phyloP scores from a whole-genome alignment of 2,797 vertebrate species.

The Sebastes minor region DNA sequence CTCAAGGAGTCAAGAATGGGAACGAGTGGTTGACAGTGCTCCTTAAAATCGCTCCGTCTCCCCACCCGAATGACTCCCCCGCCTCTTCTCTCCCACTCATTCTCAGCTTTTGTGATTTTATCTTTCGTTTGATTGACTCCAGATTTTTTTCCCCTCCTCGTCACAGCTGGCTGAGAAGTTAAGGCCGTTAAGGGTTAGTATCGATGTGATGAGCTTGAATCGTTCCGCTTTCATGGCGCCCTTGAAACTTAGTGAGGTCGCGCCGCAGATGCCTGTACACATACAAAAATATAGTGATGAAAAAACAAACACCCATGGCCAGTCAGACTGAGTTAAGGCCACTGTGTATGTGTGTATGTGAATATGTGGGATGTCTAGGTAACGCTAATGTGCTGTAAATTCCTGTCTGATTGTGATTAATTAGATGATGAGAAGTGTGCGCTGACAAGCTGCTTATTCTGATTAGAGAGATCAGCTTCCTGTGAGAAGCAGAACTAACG shows the following conservation, averaged over 20 bases:
- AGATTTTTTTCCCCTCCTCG: background rate
- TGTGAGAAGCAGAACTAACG: conserved; percentile 79
- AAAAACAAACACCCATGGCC: background rate
- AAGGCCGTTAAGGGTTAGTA: conserved; percentile 55
- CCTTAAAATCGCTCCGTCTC: conserved; percentile 39
- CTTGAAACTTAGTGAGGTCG: conserved; percentile 63
- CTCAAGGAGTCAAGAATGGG: conserved; percentile 50
- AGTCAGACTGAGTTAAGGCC: conserved; percentile 8
- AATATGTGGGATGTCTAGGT: conserved; percentile 44
- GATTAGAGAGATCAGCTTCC: conserved; percentile 79
- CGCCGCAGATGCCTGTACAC: conserved; percentile 20
- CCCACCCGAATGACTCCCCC: conserved; percentile 21
- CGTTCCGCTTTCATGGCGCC: conserved; percentile 49
- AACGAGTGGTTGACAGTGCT: conserved; percentile 48
- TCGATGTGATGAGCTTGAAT: conserved; percentile 64
- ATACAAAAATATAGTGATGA: background rate
- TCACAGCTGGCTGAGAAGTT: conserved; percentile 61
- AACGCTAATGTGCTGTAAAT: conserved; percentile 71
- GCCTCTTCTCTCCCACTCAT: background rate
- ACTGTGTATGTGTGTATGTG: background rate
- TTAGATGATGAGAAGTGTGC: conserved; percentile 80
- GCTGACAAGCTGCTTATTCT: conserved; percentile 80
- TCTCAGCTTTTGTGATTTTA: conserved; percentile 45
- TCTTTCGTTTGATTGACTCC: conserved; percentile 35
- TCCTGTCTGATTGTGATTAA: conserved; percentile 81